Conservation (phyloP, 2,888 invertebrate genomes). For the Drosophila colorata region DNA sequence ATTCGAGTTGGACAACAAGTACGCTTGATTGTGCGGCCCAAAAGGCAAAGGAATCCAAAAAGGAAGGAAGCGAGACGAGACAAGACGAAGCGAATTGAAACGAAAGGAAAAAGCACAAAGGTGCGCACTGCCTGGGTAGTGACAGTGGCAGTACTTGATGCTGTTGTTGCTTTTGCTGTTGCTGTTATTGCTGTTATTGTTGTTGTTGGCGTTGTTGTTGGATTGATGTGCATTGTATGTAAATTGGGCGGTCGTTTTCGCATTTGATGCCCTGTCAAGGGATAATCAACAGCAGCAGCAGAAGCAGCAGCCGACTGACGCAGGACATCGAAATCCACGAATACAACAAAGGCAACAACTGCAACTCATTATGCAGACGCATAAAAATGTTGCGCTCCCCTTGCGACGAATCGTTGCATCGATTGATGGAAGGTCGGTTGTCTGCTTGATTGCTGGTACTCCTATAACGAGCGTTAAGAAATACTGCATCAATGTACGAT, state of each 20-base stretch:
- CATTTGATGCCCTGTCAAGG: constrained; percentile 82
- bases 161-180: constrained; percentile 40
- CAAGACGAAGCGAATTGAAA: constrained; percentile 21
- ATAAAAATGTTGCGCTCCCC: constrained; percentile 62
- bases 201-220: constrained; percentile 61
- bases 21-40: constrained; percentile 70
- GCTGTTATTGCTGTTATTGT: constrained; percentile 57
- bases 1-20: constrained; percentile 62
- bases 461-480: constrained; percentile 73
- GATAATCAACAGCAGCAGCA: constrained; percentile 75
- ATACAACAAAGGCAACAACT: constrained; percentile 32
- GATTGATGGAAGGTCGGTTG: constrained; percentile 48
- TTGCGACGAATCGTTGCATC: constrained; percentile 22
- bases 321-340: constrained; percentile 49
- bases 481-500: constrained; percentile 69
- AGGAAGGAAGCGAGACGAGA: constrained; percentile 30
- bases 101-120: constrained; percentile 64
- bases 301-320: constrained; percentile 33
- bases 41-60: constrained; percentile 42
- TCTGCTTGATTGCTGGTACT: constrained; percentile 39
- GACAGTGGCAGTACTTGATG: constrained; percentile 69
- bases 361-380: constrained; percentile 82
- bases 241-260: constrained; percentile 83
- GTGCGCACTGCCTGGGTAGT: constrained; percentile 63
- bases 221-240: constrained; percentile 84